Base-by-base conservation (phyloP, 1,140 invertebrate species). In the Drosophila ficusphila region DNA sequence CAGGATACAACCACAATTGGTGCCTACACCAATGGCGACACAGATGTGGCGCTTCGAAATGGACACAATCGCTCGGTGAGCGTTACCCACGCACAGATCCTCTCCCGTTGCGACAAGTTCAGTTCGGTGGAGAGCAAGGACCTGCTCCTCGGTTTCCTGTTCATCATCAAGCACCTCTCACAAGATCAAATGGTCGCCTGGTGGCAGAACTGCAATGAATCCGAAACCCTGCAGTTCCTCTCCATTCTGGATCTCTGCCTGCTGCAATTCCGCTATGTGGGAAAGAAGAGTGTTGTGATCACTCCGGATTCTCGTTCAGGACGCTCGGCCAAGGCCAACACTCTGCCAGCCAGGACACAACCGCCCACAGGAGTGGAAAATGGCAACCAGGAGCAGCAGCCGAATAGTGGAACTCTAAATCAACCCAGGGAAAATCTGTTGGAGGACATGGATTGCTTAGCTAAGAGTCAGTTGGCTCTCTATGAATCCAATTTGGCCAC, bases 401-500 rank as follows among this genome's bases (percentile, higher is more conserved):
- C 49, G 91, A 92, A 34, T 3, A 93, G 93, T 4, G 92, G 93
- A 4, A 94, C 94, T 11, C 76, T 94, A 0, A 93, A 79, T 73
- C 92, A 94, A 71, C 92, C 90, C 16, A 83, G 93, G 12, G 94
- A 94, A 46, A 94, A 93, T 90, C 85, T 94, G 12, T 18, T 85
- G 2, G 79, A 85, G 14, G 79, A 85, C 12, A 77, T 93, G 41
- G 92, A 91, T n/a, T 58, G 81, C 0, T 67, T 76, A 3, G 82
- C 77, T 1, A 42, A 72, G 5, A 72, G 53, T 2, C 90, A 91
- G 31, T 38, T 82, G 65, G 91, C 91, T 9, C 82, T 96, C 2
- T 92, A 97, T 3, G 97, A 98, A 88, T 97, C 96, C 5, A 97
- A 98, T 92, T 93, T 99, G 78, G 95, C 97, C 0, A 96, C 97